phyloP scores from a whole-genome alignment of 2,888 invertebrate species.

The Serripes groenlandicus region DNA sequence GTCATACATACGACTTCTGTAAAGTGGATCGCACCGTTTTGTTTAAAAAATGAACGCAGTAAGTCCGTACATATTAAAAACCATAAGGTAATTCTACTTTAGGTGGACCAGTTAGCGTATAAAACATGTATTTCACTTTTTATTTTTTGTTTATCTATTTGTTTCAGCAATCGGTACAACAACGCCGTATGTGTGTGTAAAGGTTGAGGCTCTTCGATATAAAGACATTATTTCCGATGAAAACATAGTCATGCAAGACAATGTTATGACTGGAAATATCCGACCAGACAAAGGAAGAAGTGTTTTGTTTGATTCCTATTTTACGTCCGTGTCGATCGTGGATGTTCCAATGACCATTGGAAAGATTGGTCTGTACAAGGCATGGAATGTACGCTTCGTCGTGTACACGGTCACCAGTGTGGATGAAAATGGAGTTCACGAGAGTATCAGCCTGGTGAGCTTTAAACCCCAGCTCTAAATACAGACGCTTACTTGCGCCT shows the following conservation, averaged over 20 bases:
- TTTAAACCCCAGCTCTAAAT: too few relatives aligned
- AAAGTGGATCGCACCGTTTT: background rate
- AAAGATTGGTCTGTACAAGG: conserved; percentile 13
- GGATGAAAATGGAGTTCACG: conserved; percentile 14
- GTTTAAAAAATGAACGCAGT: background rate
- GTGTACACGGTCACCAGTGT: conserved; percentile 6
- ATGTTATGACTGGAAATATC: conserved; percentile 13
- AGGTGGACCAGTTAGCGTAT: too few relatives aligned
- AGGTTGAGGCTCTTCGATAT: background rate
- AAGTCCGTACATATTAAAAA: too few relatives aligned
- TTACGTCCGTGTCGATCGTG: background rate
- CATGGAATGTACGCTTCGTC: conserved; percentile 16
- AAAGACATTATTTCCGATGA: conserved; percentile 17
- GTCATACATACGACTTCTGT: too few relatives aligned
- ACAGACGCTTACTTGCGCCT: background rate
- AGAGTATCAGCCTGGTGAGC: conserved; percentile 14
- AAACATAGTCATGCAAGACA: background rate
- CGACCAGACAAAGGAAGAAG: conserved; percentile 6
- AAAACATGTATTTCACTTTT: too few relatives aligned
- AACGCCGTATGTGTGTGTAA: conserved; percentile 23
- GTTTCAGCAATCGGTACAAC: conserved; percentile 6
- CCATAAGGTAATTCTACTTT: too few relatives aligned
- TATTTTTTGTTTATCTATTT: too few relatives aligned
- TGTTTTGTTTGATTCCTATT: background rate
- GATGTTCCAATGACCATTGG: conserved; percentile 30